Evolutionary conservation across 92 coral and sea anemone genomes (phyloP), one percentile per base, ranked within the genome.

Genomic region (Parazoanthus darwini): DNA sequence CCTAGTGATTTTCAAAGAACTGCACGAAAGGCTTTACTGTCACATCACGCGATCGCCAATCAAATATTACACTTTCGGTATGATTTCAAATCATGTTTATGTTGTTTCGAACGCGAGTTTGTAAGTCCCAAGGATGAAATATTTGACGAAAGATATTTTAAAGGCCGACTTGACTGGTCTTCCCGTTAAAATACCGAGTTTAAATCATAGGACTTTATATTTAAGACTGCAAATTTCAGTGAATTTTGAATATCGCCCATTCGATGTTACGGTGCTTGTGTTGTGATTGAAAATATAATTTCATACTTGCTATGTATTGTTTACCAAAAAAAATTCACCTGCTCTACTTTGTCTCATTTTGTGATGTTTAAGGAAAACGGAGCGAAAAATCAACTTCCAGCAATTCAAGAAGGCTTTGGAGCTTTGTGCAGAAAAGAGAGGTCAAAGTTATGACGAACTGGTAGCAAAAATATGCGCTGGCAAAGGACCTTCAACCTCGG

Each of bases 401-500:
- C 92, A 91, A 42, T 96, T 96, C 90, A 89, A 94, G 80, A 87
- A 72, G 48, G 98, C 98, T 9, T 78, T 96, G 38, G 89, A 42
- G 33, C 80, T 94, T 20, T 93, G 97, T 59, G 98, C 98, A 33
- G 98, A 86, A 96, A 96, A 56, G 92, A 92, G 26, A 95, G 94
- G 50, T 86, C 71, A 65, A 86, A 91, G 75, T 2, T 90, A 91
- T 33, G 81, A 76, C 13, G 89, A 94, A 59, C 76, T 94, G n/a
- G 92, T 88, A 68, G 94, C 80, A 16, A 92, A 92, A 76, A 93
- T 96, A 8, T 88, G 92, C 74, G 87, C 92, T 54, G 98, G 98
- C 5, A 93, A 94, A 85, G 98, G 98, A 9, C 98, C 98, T 22
- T 91, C 39, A 10, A 78, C 96, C 5, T 35, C 79, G 23, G 96